Evolutionary conservation across 2,888 invertebrate genomes (phyloP), one percentile per base, ranked within the genome.

Genomic region (Amphipyra tragopoginis): DNA sequence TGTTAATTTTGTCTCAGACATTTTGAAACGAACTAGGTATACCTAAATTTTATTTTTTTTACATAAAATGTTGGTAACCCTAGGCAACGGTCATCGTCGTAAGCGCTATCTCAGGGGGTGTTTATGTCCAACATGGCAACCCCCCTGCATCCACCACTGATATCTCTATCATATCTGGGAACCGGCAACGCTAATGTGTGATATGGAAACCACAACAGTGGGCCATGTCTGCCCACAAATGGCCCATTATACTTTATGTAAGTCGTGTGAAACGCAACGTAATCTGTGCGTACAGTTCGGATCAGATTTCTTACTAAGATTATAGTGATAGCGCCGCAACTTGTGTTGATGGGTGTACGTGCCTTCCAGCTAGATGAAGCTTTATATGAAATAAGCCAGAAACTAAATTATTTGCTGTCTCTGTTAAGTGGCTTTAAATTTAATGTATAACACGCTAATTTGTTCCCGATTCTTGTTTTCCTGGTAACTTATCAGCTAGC

Each of bases 271-370:
- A 71, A 36, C 36, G 21, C 36, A 10, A 34, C n/a, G 53, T 71
- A 55, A 71, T 61, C 47, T 5, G 7, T 44, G 42, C 48, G 53
- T 62, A 75, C 65, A 77, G 61, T 52, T n/a, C 62, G 56, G 61
- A 49, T 14, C 21, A 43, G 77, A 74, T 77, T 74, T 72, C 75
- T 39, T 74, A 76, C 60, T 15, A 8, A 62, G 72, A 74, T 76
- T 57, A 49, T 34, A 42, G 34, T 58, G 61, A 68, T 76, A 72
- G 57, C 43, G 40, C 4, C 21, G n/a, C 47, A 65, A 65, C 72
- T 53, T 65, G 72, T 29, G 60, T 26, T 56, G 53, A 51, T 55
- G 40, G 45, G 21, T 42, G 47, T 62, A 55, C 69, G 62, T 65
- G 62, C 47, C 45, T 48, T 33, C 8, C 5, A 29, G 43, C 13